Evolutionary conservation across 2,113 vertebrate species (phyloP).

Genomic region (Actenoides lindsayi): DNA sequence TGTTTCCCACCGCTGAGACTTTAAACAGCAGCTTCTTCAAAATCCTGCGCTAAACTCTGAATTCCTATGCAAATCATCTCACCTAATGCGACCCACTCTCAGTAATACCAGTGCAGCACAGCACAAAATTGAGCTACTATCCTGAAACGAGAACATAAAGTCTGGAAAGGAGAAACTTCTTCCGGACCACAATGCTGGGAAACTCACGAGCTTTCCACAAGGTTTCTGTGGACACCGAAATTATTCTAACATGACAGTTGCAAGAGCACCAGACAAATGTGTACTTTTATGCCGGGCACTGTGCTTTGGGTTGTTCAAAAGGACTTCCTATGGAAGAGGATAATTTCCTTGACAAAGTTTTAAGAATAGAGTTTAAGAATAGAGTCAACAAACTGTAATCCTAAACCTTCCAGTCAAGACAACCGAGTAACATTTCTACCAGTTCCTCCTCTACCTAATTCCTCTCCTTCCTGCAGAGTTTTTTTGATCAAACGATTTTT

Average conservation of each 20-base stretch:
- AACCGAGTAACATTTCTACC: background rate
- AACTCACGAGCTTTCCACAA: background rate
- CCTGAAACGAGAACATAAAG: background rate
- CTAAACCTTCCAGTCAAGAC: background rate
- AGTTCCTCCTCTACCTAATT: background rate
- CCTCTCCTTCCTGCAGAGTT: background rate
- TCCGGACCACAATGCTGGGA: background rate
- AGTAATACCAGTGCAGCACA: background rate
- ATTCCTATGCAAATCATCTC: background rate
- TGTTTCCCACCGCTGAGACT: rapidly evolving
- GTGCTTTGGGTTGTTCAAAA: background rate
- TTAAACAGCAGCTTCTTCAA: background rate
- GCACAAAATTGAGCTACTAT: background rate
- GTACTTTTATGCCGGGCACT: background rate
- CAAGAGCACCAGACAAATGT: background rate
- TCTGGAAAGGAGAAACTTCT: background rate
- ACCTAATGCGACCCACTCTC: background rate
- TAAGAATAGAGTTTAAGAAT: background rate
- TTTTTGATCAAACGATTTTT: background rate
- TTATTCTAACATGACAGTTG: background rate
- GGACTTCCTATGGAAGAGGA: background rate
- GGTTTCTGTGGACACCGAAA: background rate
- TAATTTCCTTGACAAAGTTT: background rate
- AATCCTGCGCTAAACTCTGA: background rate
- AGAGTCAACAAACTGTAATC: background rate